Evolutionary conservation across 2,888 invertebrate species (phyloP), one percentile per base, ranked within the genome.

Genomic region (Litoditis marina): DNA sequence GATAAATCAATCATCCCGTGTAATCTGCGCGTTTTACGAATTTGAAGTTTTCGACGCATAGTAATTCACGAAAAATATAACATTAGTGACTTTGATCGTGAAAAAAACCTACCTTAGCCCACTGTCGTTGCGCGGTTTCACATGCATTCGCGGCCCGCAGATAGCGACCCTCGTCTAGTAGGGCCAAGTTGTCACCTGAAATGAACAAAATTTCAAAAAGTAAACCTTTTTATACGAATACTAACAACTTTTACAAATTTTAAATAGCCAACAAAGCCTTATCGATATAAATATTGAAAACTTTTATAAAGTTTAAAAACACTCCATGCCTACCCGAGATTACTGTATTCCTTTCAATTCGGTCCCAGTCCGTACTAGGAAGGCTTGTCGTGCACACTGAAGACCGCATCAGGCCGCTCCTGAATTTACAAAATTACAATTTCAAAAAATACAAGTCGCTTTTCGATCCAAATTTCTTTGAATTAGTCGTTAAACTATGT

Each of bases 321-420:
- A n/a, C n/a, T n/a, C 49, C 16, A n/a, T 49, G 49, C 49, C 27
- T 49, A 19, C 49, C 22, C 22, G 49, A 13, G 25, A n/a, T 34
- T 36, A 36, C 25, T 34, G 54, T 36, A 8, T 16, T 50, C 27
- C 27, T 50, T 28, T 50, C 50, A 25, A 50, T 50, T 50, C 27
- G 22, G n/a, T 50, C 50, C 50, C 50, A 50, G n/a, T 50, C n/a
- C 44, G 44, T 25, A 44, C 19, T 44, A 44, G 19, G 44, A 44
- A 25, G 44, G 19, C 44, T 25, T 44, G 44, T 19, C 19, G 44
- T 19, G 19, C 19, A 25, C 25, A 22, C 19, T 44, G 44, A 44
- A 44, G 19, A 22, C 19, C 19, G 44, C 25, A 44, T 19, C 19
- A 44, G 5, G 19, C 44, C 44, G 22, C 44, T 44, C 25, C 44